Conservation (phyloP, 2,113 vertebrate genomes). For the Eidolon helvum region DNA sequence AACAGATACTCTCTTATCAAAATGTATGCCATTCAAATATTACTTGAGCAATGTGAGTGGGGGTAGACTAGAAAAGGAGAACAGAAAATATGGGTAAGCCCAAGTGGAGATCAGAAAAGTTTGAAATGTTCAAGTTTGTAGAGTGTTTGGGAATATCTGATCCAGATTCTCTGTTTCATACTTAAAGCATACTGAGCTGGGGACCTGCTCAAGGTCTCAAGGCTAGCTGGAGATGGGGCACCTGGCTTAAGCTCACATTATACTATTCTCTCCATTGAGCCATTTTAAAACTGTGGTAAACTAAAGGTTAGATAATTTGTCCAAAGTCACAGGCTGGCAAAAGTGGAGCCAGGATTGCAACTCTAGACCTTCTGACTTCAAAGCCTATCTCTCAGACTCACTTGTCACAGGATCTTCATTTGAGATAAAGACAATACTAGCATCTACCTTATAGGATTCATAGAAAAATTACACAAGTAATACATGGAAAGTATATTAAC, state of each 20-base stretch:
- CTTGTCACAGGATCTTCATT: not conserved
- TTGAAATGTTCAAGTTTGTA: not conserved
- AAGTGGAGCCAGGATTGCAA: not conserved
- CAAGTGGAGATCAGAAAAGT: not conserved
- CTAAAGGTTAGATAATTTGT: not conserved
- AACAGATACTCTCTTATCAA: not conserved
- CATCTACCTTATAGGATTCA: not conserved
- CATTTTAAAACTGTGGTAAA: conserved; percentile 1
- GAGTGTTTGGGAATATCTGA: not conserved
- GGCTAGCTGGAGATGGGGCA: not conserved
- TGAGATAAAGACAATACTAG: not conserved
- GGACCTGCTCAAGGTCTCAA: not conserved
- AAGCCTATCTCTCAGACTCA: not conserved
- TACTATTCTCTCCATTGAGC: not conserved
- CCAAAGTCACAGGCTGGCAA: not conserved
- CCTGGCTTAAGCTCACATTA: not conserved
- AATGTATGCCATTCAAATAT: not conserved
- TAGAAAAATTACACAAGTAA: not conserved
- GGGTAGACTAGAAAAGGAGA: not conserved
- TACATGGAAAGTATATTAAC: not conserved
- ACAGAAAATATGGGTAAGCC: not conserved
- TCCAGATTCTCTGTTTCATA: not conserved
- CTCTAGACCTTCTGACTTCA: not conserved
- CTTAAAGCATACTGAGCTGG: not conserved
- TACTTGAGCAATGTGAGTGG: not conserved